Evolutionary conservation across 64 coral and sea anemone species (phyloP).

Genomic region (Pocillopora damicornis): DNA sequence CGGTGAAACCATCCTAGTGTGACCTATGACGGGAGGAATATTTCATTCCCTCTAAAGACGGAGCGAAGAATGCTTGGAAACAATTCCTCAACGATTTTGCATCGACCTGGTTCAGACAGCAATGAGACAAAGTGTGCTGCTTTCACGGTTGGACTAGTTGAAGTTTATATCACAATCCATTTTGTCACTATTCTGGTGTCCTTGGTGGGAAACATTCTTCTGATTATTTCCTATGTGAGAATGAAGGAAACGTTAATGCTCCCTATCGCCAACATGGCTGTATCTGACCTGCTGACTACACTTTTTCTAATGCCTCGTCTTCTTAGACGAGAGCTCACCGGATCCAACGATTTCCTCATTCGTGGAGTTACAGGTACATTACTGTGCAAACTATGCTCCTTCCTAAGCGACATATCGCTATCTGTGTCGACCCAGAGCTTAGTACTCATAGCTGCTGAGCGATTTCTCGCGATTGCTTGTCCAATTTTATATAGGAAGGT

Average conservation of each 20-base stretch:
- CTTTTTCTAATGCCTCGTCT: slow-evolving; percentile 45
- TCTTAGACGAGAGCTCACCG: background rate
- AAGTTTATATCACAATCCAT: background rate
- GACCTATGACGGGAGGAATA: too few relatives aligned
- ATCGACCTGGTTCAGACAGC: too few relatives aligned
- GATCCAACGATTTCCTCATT: slow-evolving; percentile 15
- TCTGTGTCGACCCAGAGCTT: slow-evolving; percentile 58
- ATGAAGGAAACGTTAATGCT: slow-evolving; percentile 40
- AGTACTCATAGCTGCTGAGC: slow-evolving; percentile 54
- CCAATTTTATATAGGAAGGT: slow-evolving; percentile 37
- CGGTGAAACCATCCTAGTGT: too few relatives aligned
- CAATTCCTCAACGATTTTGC: too few relatives aligned
- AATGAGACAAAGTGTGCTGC: too few relatives aligned
- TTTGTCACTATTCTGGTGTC: background rate
- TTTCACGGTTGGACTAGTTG: background rate
- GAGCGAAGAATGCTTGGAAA: too few relatives aligned
- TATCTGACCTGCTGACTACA: slow-evolving; percentile 43
- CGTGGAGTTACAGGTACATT: slow-evolving; percentile 1
- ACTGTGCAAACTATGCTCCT: slow-evolving; percentile 39
- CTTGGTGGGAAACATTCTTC: slow-evolving; percentile 44
- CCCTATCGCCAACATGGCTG: slow-evolving; percentile 74
- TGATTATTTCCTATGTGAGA: slow-evolving; percentile 36
- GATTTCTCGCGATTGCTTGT: slow-evolving; percentile 49
- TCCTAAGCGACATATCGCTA: slow-evolving; percentile 51
- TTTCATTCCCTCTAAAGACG: too few relatives aligned